These are phyloP conservation scores for Temnothorax ravouxi DNA, from an alignment of 2,888 invertebrate species.

Conservation along the genomic window DNA sequence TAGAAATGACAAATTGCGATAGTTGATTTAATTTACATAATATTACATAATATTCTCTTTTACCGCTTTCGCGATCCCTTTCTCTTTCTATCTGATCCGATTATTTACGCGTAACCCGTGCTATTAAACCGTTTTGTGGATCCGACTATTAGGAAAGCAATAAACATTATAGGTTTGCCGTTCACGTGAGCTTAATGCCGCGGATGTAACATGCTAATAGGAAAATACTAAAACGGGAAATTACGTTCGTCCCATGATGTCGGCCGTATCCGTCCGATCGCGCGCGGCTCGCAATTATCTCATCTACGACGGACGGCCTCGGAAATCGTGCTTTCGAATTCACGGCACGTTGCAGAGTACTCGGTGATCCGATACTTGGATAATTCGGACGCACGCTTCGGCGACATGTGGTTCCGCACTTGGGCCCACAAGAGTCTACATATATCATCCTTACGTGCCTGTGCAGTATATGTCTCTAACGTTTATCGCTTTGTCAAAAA, in stretches of 20 bases:
- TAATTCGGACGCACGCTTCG: conserved; percentile 29
- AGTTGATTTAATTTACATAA: not conserved
- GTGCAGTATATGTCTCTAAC: not conserved
- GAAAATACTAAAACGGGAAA: conserved; percentile 77
- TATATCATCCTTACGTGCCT: conserved; percentile 12
- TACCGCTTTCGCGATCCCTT: not conserved
- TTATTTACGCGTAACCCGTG: not conserved
- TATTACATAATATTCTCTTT: not conserved
- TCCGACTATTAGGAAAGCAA: conserved; percentile 59
- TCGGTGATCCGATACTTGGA: conserved; percentile 40
- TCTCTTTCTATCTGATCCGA: not conserved
- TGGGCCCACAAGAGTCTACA: not conserved
- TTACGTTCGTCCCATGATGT: conserved; percentile 68
- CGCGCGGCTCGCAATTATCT: conserved; percentile 66
- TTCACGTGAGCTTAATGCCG: conserved; percentile 40
- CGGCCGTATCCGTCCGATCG: conserved; percentile 67
- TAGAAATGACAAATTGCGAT: not conserved
- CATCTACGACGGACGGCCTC: conserved; percentile 48
- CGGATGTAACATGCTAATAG: conserved; percentile 68
- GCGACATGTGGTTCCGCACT: conserved; percentile 25
- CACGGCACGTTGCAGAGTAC: conserved; percentile 14
- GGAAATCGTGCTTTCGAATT: conserved; percentile 34
- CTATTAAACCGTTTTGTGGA: conserved; percentile 33
- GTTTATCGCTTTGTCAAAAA: conserved; percentile 8
- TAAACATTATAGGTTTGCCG: conserved; percentile 48